Evolutionary conservation across 2,888 invertebrate genomes (phyloP).

Genomic region (Subacronicta megacephala): DNA sequence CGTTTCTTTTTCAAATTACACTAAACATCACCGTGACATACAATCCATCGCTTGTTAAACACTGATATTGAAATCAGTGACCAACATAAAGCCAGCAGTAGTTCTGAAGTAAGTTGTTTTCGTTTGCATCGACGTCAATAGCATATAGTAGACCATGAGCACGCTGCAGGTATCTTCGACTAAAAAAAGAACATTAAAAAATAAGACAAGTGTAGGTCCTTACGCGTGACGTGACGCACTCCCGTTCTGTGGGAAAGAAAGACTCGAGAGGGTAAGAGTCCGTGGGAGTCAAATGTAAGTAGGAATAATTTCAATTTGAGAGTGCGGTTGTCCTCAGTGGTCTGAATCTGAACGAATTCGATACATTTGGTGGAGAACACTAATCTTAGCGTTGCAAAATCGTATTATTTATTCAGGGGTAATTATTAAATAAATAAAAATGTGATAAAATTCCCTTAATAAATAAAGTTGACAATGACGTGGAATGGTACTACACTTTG

Average conservation of each 20-base stretch:
- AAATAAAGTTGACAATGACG: too few relatives aligned
- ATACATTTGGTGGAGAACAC: too few relatives aligned
- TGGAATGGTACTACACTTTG: too few relatives aligned
- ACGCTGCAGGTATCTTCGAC: constrained; percentile 63
- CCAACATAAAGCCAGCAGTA: constrained; percentile 15
- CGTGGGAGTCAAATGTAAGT: constrained; percentile 32
- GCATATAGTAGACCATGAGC: constrained; percentile 59
- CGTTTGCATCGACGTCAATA: constrained; percentile 50
- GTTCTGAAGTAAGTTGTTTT: constrained; percentile 14
- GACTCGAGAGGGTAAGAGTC: constrained; percentile 14
- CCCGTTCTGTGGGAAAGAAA: constrained; percentile 37
- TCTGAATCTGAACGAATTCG: too few relatives aligned
- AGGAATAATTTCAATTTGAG: neutral
- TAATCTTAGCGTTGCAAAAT: too few relatives aligned
- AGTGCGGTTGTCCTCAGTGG: too few relatives aligned
- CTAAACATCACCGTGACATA: constrained; percentile 18
- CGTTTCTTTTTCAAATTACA: constrained; percentile 36
- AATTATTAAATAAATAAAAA: too few relatives aligned
- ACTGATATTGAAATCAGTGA: neutral
- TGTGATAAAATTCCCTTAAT: too few relatives aligned
- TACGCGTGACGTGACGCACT: constrained; percentile 61
- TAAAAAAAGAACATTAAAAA: constrained; percentile 61
- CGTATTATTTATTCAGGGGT: too few relatives aligned
- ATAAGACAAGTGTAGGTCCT: constrained; percentile 62
- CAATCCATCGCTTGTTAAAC: constrained; percentile 16